Base-by-base conservation (phyloP, 2,888 invertebrate genomes). In the Rhynchonema sp. region DNA sequence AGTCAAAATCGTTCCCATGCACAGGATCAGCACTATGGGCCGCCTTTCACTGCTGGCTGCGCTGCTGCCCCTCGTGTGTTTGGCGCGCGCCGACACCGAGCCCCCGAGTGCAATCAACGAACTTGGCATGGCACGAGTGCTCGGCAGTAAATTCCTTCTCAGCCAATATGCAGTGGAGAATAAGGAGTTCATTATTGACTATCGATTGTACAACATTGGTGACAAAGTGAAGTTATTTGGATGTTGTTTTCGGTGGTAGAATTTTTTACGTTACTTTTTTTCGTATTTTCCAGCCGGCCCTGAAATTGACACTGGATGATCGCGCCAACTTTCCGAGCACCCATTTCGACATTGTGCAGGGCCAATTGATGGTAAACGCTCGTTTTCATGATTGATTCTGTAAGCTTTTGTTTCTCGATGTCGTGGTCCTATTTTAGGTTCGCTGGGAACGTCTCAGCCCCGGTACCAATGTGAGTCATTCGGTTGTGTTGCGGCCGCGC, bases 81-180 rank as follows among this genome's bases (percentile, higher is more conserved):
- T 38, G 38, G 38, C 38, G 38, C 38, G 17, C 9, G 38, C 38
- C 17, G 38, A 38, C 17, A 17, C 9, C 38, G 38, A 38, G 17
- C 9, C 9, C 17, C 9, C 6, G 9, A 38, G 38, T 17, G 17
- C 9, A 9, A 30, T 52, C 23, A 22, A 49, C 22, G 52, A 49
- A n/a, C 49, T 56, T 6, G 55, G 30, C 3, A 54, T 62, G 59
- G 91, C 92, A 26, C 82, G 85, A 68, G 78, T 96, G 57, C 78
- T 96, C 63, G 84, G 90, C 28, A 87, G 88, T 17, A 96, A 96
- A 77, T 87, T 88, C 77, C 85, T 96, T 69, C 80, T 92, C 62
- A 96, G 96, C 74, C 88, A 87, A 77, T 94, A 90, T 73, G 79
- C 96, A 63, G 94, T 98, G 1, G 91, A 94, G 78, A 92, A 96